Percentiles rank a stretch among this genome's conserved stretches.
phyloP scores from a whole-genome alignment of 1,140 invertebrate species.

The Cydia strobilella region DNA sequence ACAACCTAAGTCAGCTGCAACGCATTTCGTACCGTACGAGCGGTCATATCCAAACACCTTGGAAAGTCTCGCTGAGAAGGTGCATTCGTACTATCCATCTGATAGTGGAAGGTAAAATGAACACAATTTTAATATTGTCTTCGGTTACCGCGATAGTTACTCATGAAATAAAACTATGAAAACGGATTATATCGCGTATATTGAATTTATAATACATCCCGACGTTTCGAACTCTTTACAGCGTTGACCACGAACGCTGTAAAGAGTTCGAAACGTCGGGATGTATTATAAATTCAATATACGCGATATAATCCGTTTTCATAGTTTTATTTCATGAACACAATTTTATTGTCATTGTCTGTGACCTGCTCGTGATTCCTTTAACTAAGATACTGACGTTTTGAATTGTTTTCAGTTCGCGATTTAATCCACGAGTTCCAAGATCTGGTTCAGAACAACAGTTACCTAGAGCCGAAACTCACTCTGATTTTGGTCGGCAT shows the following conservation, averaged over 20 bases:
- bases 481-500: slow-evolving; percentile 85
- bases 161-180: too few relatives aligned
- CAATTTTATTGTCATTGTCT: neutral
- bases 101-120: slow-evolving; percentile 78
- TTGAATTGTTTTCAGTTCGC: slow-evolving; percentile 49
- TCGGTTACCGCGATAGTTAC: too few relatives aligned
- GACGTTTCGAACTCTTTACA: too few relatives aligned
- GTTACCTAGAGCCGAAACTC: slow-evolving; percentile 89
- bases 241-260: too few relatives aligned
- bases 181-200: too few relatives aligned
- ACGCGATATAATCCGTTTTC: too few relatives aligned
- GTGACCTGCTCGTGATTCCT: neutral
- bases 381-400: slow-evolving; percentile 21
- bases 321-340: too few relatives aligned
- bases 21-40: slow-evolving; percentile 90
- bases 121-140: too few relatives aligned
- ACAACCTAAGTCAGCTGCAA: slow-evolving; percentile 89
- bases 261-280: too few relatives aligned
- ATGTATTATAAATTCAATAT: too few relatives aligned
- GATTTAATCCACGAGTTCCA: slow-evolving; percentile 82
- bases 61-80: slow-evolving; percentile 94
- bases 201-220: too few relatives aligned
- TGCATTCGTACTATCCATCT: slow-evolving; percentile 88
- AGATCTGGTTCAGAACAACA: slow-evolving; percentile 93
- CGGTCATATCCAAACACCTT: slow-evolving; percentile 94